Base-by-base conservation (phyloP, 2,888 invertebrate genomes). In the Andrena camellia region DNA sequence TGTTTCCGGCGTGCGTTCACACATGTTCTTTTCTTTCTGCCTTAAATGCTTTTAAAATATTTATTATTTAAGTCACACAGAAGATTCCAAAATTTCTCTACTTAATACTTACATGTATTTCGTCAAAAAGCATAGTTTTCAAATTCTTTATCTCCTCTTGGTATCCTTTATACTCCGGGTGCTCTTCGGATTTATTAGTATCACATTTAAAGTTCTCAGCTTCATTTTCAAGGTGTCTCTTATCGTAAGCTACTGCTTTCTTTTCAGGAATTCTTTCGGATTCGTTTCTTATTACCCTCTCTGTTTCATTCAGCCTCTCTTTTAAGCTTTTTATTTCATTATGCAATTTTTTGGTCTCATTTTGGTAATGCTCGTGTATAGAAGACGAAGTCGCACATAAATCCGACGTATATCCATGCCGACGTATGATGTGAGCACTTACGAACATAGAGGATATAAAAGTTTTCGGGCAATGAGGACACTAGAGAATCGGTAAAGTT, bases 371-470 rank as follows among this genome's bases (percentile, higher is more conserved):
- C 50, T 94, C 93, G 35, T 93, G 94, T 57, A 90, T 89, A 29
- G 92, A 92, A 42, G 92, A 90, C 17, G 86, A 83, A 23, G 78
- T 64, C 62, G 90, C 90, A 7, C 80, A 81, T 17, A 85, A 79
- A 3, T 90, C 91, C 6, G 91, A 84, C 17, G 88, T 63, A 59
- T 91, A 90, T 1, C 94, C 90, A 91, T 97, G 97, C 42, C 97
- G 94, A 86, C 97, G 95, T 82, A 95, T 94, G 63, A 96, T 93
- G 89, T 97, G 97, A 62, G 96, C 95, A 91, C 95, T 95, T 78
- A 96, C 94, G 91, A 96, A 97, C 76, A 96, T 95, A 89, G 96
- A 95, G 82, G 96, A 95, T 66, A 96, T 93, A 91, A 97, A 97
- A 8, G 95, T 95, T 94, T 97, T 97, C n/a, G 95, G 95, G 89